Evolutionary conservation across 1,140 invertebrate genomes (phyloP).

Genomic region (Homalodisca vitripennis): DNA sequence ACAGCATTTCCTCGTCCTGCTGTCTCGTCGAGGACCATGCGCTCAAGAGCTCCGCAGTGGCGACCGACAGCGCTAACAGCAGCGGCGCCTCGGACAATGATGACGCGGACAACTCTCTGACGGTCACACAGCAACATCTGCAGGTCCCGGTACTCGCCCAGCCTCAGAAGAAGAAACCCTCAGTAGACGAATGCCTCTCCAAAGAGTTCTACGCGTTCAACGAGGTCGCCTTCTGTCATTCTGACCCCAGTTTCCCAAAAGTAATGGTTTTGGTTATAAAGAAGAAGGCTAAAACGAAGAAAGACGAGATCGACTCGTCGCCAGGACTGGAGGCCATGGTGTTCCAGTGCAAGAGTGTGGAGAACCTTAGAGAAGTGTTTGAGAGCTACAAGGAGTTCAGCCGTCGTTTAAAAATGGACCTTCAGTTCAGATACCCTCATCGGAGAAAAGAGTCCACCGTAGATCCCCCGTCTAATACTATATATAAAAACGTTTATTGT

Average conservation of each 20-base stretch:
- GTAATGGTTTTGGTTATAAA: constrained; percentile 42
- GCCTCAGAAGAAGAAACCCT: not conserved
- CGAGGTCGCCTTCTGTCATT: constrained; percentile 43
- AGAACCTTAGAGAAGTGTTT: constrained; percentile 35
- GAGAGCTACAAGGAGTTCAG: constrained; percentile 39
- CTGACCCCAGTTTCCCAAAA: constrained; percentile 38
- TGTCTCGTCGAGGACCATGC: constrained; percentile 36
- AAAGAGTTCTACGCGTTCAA: constrained; percentile 35
- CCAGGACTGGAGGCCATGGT: constrained; percentile 40
- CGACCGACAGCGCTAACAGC: constrained; percentile 41
- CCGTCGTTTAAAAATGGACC: constrained; percentile 32
- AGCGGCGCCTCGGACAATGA: constrained; percentile 43
- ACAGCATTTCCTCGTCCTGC: constrained; percentile 33
- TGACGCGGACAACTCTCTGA: constrained; percentile 33
- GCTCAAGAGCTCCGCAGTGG: constrained; percentile 5
- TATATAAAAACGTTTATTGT: constrained; percentile 1
- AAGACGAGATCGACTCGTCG: not conserved
- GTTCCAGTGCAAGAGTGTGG: constrained; percentile 28
- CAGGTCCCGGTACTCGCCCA: not conserved
- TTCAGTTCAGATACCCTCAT: constrained; percentile 11
- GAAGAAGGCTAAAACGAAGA: constrained; percentile 12
- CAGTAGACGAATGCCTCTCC: not conserved
- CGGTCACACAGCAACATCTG: not conserved
- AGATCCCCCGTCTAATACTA: not conserved
- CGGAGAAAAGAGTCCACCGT: constrained; percentile 1